phyloP scores from a whole-genome alignment of 1,140 invertebrate genomes.

The Chlorops oryzae region DNA sequence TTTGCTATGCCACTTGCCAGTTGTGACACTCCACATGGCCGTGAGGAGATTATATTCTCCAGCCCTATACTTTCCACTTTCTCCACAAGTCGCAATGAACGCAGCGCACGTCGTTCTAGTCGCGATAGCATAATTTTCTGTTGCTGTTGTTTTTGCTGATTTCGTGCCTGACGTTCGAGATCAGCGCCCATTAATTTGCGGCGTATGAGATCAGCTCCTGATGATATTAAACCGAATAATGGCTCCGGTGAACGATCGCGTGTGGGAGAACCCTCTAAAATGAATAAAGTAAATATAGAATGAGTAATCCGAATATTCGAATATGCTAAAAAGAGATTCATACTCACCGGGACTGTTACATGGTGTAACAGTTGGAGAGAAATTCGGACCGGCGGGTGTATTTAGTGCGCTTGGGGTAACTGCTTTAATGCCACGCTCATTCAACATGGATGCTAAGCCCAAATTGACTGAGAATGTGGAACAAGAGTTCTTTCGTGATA shows the following conservation, averaged over 20 bases:
- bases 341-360: slow-evolving; percentile 68
- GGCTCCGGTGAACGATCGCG: slow-evolving; percentile 56
- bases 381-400: slow-evolving; percentile 63
- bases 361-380: slow-evolving; percentile 74
- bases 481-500: slow-evolving; percentile 65
- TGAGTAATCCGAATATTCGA: not conserved
- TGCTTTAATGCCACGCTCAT: slow-evolving; percentile 72
- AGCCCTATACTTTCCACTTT: slow-evolving; percentile 65
- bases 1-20: slow-evolving; percentile 36
- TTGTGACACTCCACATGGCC: slow-evolving; percentile 42
- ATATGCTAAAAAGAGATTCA: too few relatives aligned
- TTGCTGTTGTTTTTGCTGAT: slow-evolving; percentile 49
- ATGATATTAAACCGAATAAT: slow-evolving; percentile 60
- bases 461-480: slow-evolving; percentile 73
- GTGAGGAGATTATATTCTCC: slow-evolving; percentile 59
- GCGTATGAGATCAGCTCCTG: slow-evolving; percentile 68
- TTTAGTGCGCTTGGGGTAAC: slow-evolving; percentile 60
- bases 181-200: slow-evolving; percentile 57
- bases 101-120: slow-evolving; percentile 50
- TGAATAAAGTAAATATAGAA: slow-evolving; percentile 2
- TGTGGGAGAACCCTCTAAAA: slow-evolving; percentile 49
- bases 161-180: slow-evolving; percentile 40
- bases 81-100: slow-evolving; percentile 57
- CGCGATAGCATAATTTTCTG: slow-evolving; percentile 48
- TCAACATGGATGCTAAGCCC: slow-evolving; percentile 71